These are phyloP conservation scores for Ganaspis sp. DNA, from an alignment of 1,140 invertebrate species.

Conservation along the genomic window DNA sequence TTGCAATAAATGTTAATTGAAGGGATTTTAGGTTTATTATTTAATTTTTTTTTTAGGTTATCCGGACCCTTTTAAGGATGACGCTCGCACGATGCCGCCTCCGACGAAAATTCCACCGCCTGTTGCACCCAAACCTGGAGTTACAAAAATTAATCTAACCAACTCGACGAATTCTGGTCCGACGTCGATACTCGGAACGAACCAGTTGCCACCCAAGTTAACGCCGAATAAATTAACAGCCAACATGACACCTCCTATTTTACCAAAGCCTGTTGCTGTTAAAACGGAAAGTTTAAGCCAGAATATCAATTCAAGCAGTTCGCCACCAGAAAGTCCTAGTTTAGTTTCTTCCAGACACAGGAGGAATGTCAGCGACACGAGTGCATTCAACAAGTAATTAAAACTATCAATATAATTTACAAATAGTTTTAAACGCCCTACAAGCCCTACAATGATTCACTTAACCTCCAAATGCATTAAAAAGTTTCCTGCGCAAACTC, in stretches of 20 bases:
- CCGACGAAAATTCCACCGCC: conserved; percentile 71
- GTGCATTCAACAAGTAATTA: conserved; percentile 88
- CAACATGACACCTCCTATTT: conserved; percentile 73
- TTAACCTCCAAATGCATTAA: too few species aligned
- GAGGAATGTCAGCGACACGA: conserved; percentile 91
- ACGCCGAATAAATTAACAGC: conserved; percentile 58
- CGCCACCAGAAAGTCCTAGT: conserved; percentile 72
- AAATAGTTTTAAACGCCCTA: too few species aligned
- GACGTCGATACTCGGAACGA: conserved; percentile 60
- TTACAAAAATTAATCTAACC: conserved; percentile 62
- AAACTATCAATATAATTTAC: too few species aligned
- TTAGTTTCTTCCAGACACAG: conserved; percentile 79
- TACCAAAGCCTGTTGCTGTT: conserved; percentile 75
- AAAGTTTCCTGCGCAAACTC: too few species aligned
- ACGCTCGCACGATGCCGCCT: conserved; percentile 66
- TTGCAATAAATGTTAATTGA: conserved; percentile 11
- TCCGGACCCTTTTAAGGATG: conserved; percentile 76
- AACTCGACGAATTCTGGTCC: conserved; percentile 61
- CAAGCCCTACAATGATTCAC: too few species aligned
- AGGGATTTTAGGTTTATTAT: not conserved
- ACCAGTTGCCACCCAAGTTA: conserved; percentile 62
- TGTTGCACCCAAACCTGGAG: conserved; percentile 66
- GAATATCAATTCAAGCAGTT: conserved; percentile 71
- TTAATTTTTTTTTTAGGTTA: conserved; percentile 63
- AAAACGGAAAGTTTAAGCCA: conserved; percentile 74